Evolutionary conservation across 2,888 invertebrate genomes (phyloP).

Genomic region (Spodoptera exigua): DNA sequence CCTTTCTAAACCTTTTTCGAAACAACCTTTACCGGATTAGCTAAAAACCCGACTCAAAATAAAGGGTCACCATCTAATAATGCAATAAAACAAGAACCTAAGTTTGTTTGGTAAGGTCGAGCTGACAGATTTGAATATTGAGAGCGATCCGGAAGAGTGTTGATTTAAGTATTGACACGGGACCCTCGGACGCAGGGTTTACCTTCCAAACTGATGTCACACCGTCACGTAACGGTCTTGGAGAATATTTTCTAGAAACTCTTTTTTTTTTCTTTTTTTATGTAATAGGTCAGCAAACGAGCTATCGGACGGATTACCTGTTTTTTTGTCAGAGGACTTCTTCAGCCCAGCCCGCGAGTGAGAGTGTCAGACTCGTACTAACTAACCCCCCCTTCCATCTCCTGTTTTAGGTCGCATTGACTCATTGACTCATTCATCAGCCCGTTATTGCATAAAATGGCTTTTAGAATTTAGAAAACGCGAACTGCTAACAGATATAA

Average conservation of each 20-base stretch:
- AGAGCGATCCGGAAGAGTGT: conserved; percentile 51
- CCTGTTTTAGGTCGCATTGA: too few species aligned
- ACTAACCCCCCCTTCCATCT: too few species aligned
- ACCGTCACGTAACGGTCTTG: conserved; percentile 12
- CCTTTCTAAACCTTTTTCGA: neutral
- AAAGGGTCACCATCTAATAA: conserved; percentile 45
- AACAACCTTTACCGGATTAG: conserved; percentile 30
- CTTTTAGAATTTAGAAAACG: too few species aligned
- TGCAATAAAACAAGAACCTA: conserved; percentile 54
- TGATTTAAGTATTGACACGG: conserved; percentile 60
- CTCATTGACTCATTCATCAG: too few species aligned
- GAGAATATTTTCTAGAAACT: neutral
- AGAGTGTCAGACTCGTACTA: too few species aligned
- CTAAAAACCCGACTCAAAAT: conserved; percentile 31
- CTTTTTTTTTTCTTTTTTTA: too few species aligned
- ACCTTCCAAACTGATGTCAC: conserved; percentile 7
- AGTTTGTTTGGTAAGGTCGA: conserved; percentile 56
- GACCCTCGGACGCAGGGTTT: conserved; percentile 3
- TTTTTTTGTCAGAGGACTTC: too few species aligned
- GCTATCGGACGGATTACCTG: too few species aligned
- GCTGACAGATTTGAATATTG: conserved; percentile 59
- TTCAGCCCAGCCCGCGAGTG: too few species aligned
- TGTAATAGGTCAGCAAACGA: too few species aligned
- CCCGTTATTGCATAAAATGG: too few species aligned
- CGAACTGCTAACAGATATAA: too few species aligned